Base-by-base conservation (phyloP, 2,888 invertebrate genomes). In the Amiota mariae region DNA sequence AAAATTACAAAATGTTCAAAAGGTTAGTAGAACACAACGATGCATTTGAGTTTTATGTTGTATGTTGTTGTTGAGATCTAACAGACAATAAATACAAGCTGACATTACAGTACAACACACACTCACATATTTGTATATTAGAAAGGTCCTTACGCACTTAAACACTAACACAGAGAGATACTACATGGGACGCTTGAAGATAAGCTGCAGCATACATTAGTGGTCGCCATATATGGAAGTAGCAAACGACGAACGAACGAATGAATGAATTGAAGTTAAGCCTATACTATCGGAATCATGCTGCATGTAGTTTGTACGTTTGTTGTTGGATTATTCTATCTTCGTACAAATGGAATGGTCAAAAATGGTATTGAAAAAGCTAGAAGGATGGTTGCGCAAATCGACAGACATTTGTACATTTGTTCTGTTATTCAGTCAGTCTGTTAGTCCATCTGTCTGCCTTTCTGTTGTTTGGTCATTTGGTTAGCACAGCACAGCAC, bases 21-120 rank as follows among this genome's bases (percentile, higher is more conserved):
- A 79, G 81, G 83, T 81, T 81, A 81, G 81, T 82, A 74, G 77
- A 59, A 79, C 83, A 82, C 36, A 6, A 36, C 71, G 75, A 73
- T 64, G 74, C 83, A 73, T 75, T 74, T 73, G 74, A 36, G 36
- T 36, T 36, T 6, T 36, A 36, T 36, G 36, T 36, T 36, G 36
- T 36, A 36, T 76, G 80, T 79, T 80, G 76, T 80, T 76, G 77
- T 75, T 81, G 81, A 66, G 66, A 66, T 66, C 66, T 66, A 48
- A 47, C 66, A 66, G 20, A 66, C 78, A 81, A 78, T 76, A 73
- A 80, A 75, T 73, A 80, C 77, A 61, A 59, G 74, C 74, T 36
- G 36, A 36, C 36, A 36, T 36, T 36, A 36, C n/a, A n/a, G n/a
- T 36, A 36, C 6, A 36, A 61, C 68, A 70, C 68, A 70, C 59